Percentiles rank a stretch among this genome's conserved stretches.
phyloP scores from a whole-genome alignment of 2,888 invertebrate species.

The Hypomecis punctinalis region DNA sequence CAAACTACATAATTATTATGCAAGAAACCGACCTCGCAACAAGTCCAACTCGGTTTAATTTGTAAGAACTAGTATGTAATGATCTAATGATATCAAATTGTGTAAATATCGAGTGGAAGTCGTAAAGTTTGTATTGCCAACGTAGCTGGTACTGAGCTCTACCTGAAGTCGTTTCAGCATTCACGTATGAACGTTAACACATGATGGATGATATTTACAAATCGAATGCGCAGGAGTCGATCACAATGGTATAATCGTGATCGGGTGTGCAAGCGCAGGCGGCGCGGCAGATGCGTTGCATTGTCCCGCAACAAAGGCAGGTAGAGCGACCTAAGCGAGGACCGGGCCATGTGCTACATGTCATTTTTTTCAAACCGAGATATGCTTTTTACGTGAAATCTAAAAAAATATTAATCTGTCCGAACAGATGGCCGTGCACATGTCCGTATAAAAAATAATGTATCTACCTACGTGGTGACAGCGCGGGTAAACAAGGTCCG shows the following conservation, averaged over 20 bases:
- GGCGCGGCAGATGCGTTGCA: constrained; percentile 79
- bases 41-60: constrained; percentile 48
- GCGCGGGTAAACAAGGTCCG: constrained; percentile 25
- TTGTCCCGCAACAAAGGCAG: constrained; percentile 82
- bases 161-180: constrained; percentile 11
- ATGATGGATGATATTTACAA: constrained; percentile 60
- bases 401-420: constrained; percentile 78
- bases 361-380: constrained; percentile 76
- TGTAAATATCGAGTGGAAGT: constrained; percentile 19
- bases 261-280: constrained; percentile 62
- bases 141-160: background rate
- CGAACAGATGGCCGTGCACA: constrained; percentile 80
- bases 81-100: constrained; percentile 22
- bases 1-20: constrained; percentile 66
- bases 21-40: constrained; percentile 69
- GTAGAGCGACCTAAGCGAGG: constrained; percentile 67
- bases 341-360: constrained; percentile 81
- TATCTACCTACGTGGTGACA: constrained; percentile 38
- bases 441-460: constrained; percentile 66
- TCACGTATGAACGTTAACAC: constrained; percentile 38
- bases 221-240: constrained; percentile 48
- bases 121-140: background rate
- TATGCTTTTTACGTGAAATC: constrained; percentile 75
- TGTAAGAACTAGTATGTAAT: constrained; percentile 34
- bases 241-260: constrained; percentile 53